Percentiles rank a stretch among this genome's conserved stretches.
phyloP scores from a whole-genome alignment of 2,113 vertebrate genomes.

The Lampris megalopsis region DNA sequence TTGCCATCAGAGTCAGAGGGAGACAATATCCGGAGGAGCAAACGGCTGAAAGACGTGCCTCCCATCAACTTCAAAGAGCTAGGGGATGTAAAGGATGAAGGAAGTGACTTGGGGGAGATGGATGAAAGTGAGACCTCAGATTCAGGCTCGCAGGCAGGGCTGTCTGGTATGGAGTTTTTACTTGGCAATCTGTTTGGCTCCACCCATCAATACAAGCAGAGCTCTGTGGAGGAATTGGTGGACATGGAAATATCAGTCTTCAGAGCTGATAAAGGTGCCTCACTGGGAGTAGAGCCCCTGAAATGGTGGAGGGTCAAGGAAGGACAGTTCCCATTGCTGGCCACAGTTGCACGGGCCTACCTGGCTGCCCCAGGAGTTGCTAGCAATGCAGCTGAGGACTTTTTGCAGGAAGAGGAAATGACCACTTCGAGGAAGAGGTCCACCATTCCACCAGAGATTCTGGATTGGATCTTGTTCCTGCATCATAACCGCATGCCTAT shows the following conservation, averaged over 20 bases:
- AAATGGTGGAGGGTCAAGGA: constrained; percentile 67
- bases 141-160: constrained; percentile 3
- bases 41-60: neutral
- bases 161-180: constrained; percentile 58
- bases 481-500: too few species aligned
- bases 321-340: constrained; percentile 52
- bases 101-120: neutral
- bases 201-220: too few species aligned
- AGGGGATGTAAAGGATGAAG: neutral
- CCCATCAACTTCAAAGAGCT: constrained; percentile 3
- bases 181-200: too few species aligned
- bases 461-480: too few species aligned
- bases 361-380: constrained; percentile 43
- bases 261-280: constrained; percentile 52
- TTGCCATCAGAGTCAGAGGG: neutral
- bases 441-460: constrained; percentile 11
- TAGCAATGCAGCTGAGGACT: constrained; percentile 42
- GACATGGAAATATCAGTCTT: constrained; percentile 27
- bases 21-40: neutral
- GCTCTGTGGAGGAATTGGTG: too few species aligned
- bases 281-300: constrained; percentile 58
- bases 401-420: constrained; percentile 28
- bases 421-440: constrained; percentile 40
- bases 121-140: constrained; percentile 15
- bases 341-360: too few species aligned